A percentile compares a stretch with the other conserved stretches of the same genome.
These are phyloP conservation scores for Trididemnum nubilum DNA, from an alignment of 23 tunicate species.

Conservation along the genomic window DNA sequence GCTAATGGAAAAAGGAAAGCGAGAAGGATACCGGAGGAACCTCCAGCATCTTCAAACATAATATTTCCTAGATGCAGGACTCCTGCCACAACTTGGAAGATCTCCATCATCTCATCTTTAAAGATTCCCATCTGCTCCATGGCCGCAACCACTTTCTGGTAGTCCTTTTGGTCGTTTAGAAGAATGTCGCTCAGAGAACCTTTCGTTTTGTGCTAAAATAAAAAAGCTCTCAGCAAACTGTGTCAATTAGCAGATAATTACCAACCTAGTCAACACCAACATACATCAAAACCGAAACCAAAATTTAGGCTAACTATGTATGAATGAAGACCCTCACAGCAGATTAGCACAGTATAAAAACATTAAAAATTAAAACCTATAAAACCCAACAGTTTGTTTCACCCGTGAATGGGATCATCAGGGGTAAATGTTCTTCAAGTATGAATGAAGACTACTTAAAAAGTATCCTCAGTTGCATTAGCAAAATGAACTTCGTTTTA, in stretches of 20 bases:
- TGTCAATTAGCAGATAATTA: not conserved
- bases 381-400: no score
- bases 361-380: no score
- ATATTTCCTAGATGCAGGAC: conserved; percentile 93
- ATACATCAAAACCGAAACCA: not conserved
- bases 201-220: conserved; percentile 69
- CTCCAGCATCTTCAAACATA: conserved; percentile 81
- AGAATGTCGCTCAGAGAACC: conserved; percentile 70
- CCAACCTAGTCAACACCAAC: not conserved
- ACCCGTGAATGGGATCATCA: no score
- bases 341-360: no score
- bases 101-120: conserved; percentile 55
- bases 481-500: no score
- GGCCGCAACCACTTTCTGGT: conserved; percentile 39
- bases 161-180: conserved; percentile 81
- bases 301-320: not conserved
- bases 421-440: no score
- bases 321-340: no score
- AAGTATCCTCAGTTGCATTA: no score
- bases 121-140: conserved; percentile 84
- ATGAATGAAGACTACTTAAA: no score
- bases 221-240: no score
- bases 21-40: conserved; percentile 93
- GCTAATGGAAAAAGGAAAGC: no score
- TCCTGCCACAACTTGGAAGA: conserved; percentile 85